phyloP scores from a whole-genome alignment of 2,888 invertebrate genomes.

The Clusia tigrina region DNA sequence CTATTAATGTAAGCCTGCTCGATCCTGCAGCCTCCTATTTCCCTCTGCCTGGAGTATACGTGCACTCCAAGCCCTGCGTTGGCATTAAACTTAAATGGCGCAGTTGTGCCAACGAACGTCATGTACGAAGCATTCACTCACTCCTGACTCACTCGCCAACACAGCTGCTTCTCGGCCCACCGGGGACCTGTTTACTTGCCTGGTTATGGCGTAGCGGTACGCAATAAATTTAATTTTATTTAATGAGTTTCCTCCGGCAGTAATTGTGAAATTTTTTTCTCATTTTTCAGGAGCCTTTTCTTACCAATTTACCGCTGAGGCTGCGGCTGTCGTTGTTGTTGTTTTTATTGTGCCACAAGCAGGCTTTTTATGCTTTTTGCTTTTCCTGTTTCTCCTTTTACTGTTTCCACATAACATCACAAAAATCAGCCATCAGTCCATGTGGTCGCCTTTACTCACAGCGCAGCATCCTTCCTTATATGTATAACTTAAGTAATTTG shows the following conservation, averaged over 20 bases:
- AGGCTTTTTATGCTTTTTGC: too few relatives aligned
- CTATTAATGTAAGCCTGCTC: neutral
- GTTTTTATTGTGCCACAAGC: constrained; percentile 19
- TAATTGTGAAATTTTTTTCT: constrained; percentile 7
- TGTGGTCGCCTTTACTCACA: too few relatives aligned
- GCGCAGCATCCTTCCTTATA: too few relatives aligned
- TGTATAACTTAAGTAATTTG: too few relatives aligned
- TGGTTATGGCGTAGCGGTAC: constrained; percentile 41
- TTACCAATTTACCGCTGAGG: neutral
- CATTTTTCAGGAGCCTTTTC: neutral
- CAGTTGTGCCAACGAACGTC: too few relatives aligned
- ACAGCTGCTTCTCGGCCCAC: too few relatives aligned
- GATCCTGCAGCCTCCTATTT: neutral
- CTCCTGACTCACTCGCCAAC: too few relatives aligned
- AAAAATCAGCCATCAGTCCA: too few relatives aligned
- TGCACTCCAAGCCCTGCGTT: constrained; percentile 36
- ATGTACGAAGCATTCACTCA: too few relatives aligned
- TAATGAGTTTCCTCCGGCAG: constrained; percentile 44
- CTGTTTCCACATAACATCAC: too few relatives aligned
- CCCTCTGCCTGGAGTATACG: neutral
- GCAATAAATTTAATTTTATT: constrained; percentile 57
- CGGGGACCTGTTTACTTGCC: too few relatives aligned
- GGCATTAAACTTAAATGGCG: constrained; percentile 57
- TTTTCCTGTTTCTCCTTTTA: too few relatives aligned
- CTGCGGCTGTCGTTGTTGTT: neutral